Evolutionary conservation across 2,113 vertebrate species (phyloP).

Genomic region (Ameiurus melas): DNA sequence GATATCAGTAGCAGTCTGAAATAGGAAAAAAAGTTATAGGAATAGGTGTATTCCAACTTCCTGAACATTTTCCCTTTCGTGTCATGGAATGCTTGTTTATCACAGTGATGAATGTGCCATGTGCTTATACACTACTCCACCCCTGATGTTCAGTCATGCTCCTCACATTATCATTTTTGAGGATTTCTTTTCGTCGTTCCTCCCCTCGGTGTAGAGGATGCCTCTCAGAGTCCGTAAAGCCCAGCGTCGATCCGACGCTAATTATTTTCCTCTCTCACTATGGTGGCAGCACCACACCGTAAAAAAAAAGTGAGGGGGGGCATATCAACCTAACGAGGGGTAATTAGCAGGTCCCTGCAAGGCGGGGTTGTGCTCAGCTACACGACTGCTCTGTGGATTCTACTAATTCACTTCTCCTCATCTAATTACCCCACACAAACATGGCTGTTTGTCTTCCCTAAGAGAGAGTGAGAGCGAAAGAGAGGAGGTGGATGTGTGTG

Average conservation of each 20-base stretch:
- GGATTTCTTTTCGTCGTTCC: constrained; percentile 4
- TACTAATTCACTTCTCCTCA: constrained; percentile 91
- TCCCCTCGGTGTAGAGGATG: constrained; percentile 31
- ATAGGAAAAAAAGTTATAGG: background rate
- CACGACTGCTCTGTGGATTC: constrained; percentile 86
- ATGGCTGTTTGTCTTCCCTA: constrained; percentile 72
- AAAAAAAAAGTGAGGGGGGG: constrained; percentile 53
- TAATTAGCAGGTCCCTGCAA: constrained; percentile 87
- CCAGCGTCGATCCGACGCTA: constrained; percentile 47
- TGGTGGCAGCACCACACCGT: constrained; percentile 38
- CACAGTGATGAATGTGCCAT: background rate
- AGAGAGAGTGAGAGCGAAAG: constrained; percentile 66
- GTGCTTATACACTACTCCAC: background rate
- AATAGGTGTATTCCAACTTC: background rate
- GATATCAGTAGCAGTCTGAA: background rate
- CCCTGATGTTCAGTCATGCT: background rate
- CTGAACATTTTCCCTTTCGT: background rate
- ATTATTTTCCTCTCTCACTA: constrained; percentile 62
- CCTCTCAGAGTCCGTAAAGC: constrained; percentile 50
- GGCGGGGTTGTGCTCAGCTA: constrained; percentile 79
- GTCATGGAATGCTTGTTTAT: constrained; percentile 8
- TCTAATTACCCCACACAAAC: constrained; percentile 86
- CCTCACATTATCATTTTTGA: constrained; percentile 3
- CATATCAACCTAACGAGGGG: constrained; percentile 80
- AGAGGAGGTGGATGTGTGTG: background rate